Conservation (phyloP, 2,888 invertebrate species). For the Tetranychus truncatus region DNA sequence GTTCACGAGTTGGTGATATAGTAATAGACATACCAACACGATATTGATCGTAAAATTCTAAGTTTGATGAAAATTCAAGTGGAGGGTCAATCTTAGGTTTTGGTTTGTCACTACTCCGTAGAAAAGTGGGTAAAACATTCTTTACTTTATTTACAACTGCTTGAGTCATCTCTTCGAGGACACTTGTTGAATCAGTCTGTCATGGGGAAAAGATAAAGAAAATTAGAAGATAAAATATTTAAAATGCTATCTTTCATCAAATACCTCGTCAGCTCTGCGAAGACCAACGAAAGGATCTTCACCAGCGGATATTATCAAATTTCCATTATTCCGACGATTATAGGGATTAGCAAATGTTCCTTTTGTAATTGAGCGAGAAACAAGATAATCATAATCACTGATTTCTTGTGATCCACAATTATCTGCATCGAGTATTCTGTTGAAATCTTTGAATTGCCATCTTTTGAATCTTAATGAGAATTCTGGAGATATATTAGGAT, state of each 20-base stretch:
- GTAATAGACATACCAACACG: conserved; percentile 55
- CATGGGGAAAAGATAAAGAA: neutral
- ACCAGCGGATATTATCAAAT: conserved; percentile 56
- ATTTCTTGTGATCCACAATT: conserved; percentile 37
- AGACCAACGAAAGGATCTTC: conserved; percentile 66
- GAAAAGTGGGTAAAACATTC: conserved; percentile 30
- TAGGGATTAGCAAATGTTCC: conserved; percentile 42
- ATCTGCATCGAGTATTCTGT: conserved; percentile 53
- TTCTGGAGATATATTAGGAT: conserved; percentile 34
- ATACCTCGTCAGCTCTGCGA: conserved; percentile 61
- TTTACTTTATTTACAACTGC: conserved; percentile 74
- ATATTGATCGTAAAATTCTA: conserved; percentile 58
- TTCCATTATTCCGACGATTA: conserved; percentile 49
- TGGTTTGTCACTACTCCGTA: conserved; percentile 8
- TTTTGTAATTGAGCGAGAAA: conserved; percentile 52
- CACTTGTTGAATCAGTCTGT: conserved; percentile 54
- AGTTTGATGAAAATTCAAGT: conserved; percentile 51
- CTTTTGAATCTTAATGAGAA: conserved; percentile 52
- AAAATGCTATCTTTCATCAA: neutral
- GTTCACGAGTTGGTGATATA: conserved; percentile 55
- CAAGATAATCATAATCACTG: conserved; percentile 66
- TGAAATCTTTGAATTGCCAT: conserved; percentile 58
- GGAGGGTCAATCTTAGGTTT: conserved; percentile 41
- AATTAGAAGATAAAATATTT: neutral
- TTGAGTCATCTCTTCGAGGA: conserved; percentile 73